These are phyloP conservation scores for Nothura maculosa DNA, from an alignment of 2,797 vertebrate species.

Conservation along the genomic window DNA sequence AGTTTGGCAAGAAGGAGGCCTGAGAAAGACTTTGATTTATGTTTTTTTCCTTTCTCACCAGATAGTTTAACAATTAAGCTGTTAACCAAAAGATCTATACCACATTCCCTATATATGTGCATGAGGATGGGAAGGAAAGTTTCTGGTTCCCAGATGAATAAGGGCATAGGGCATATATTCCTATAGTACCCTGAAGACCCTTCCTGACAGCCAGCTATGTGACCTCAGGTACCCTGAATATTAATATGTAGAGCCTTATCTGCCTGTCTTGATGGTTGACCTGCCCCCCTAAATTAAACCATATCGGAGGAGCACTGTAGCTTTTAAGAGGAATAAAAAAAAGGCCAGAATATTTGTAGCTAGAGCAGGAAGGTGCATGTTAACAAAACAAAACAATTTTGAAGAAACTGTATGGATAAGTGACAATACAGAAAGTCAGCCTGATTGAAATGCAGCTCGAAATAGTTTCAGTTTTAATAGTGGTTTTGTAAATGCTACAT, in stretches of 20 bases:
- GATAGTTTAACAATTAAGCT: neutral
- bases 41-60: neutral
- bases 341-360: neutral
- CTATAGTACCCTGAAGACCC: too few species aligned
- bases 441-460: rapidly evolving
- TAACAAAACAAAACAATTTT: neutral
- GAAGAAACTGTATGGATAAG: neutral
- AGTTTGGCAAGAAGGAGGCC: neutral
- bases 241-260: neutral
- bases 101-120: neutral
- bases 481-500: neutral
- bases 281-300: neutral
- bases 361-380: neutral
- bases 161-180: too few species aligned
- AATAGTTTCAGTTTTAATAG: neutral
- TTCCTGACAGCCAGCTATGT: too few species aligned
- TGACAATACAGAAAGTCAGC: neutral
- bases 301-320: too few species aligned
- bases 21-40: neutral
- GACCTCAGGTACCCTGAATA: neutral
- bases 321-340: neutral
- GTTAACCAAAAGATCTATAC: neutral
- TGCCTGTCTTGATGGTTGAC: neutral
- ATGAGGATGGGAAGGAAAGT: neutral
- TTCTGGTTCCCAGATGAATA: neutral